Conservation (phyloP, 2,113 vertebrate genomes). For the Miniopterus natalensis region DNA sequence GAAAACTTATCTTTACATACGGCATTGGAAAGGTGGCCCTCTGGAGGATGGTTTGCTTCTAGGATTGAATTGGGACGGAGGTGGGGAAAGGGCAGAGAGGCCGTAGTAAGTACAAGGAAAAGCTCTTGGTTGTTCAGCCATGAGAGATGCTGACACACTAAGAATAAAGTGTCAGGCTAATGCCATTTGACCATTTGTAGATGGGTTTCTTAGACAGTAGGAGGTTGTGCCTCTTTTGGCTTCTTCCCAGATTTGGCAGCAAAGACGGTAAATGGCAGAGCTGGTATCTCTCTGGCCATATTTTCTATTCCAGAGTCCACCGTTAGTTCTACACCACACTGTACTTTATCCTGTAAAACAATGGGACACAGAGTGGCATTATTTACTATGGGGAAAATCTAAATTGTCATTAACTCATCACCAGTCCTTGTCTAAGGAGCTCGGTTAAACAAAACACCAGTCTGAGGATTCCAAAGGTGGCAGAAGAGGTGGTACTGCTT, state of each 20-base stretch:
- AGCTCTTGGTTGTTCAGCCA: neutral
- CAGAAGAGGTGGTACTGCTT: neutral
- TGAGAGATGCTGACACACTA: no score
- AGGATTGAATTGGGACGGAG: neutral
- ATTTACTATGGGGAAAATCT: neutral
- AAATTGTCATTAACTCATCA: neutral
- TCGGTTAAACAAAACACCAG: neutral
- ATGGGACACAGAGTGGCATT: accelerated
- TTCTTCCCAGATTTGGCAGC: neutral
- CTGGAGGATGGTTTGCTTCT: neutral
- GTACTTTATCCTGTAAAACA: neutral
- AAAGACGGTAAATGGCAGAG: neutral
- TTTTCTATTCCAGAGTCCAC: neutral
- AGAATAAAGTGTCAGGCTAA: no score
- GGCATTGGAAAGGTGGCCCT: neutral
- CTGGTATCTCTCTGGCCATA: neutral
- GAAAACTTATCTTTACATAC: neutral
- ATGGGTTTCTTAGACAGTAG: neutral
- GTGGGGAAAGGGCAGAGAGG: neutral
- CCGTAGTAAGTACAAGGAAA: no score
- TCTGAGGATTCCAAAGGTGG: neutral
- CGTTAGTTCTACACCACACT: neutral
- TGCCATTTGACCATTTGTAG: neutral
- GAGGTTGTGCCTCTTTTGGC: neutral
- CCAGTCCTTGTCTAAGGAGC: neutral